Base-by-base conservation (phyloP, 2,888 invertebrate genomes). In the Macroteleia sp. region DNA sequence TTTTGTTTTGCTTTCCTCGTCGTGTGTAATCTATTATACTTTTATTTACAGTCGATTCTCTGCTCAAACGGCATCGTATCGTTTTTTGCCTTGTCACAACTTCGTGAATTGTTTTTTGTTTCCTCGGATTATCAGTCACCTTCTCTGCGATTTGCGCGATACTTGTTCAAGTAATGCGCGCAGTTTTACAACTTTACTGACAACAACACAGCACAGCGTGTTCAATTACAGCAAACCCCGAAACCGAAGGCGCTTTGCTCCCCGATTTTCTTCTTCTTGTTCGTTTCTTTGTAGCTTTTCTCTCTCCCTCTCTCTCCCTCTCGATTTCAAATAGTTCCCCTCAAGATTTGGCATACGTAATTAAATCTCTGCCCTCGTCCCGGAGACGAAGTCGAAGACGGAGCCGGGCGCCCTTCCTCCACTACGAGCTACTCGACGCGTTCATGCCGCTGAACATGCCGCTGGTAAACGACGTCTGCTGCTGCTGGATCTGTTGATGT, bases 351-450 rank as follows among this genome's bases (percentile, higher is more conserved):
- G 90, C 90, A 89, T 90, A 87, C 85, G 86, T 86, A 81, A 83
- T 83, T 86, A 85, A 86, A 86, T 86, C 82, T 81, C 86, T 84
- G 85, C 83, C 86, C 71, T 84, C 84, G 79, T 80, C 76, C 28
- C 76, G 69, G 10, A 69, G 57, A 30, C 76, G 62, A 22, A 69
- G 82, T 76, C 76, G 81, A 80, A 70, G 62, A 22, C 57, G 67
- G 20, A 75, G 71, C 50, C 80, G 80, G 81, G 84, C 56, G 69
- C 77, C 84, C 92, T 80, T 81, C 83, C 92, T 92, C 91, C 93
- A 93, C 94, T 94, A 94, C 92, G 94, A 94, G 87, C 94, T 94
- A 90, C 94, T 94, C 77, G 94, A 94, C 76, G 94, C 94, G 90
- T 94, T 94, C 92, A 94, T 93, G 87, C 94, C 94, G 87, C 94